Conservation (phyloP, 2,797 vertebrate species). For the Harpagifer antarcticus region DNA sequence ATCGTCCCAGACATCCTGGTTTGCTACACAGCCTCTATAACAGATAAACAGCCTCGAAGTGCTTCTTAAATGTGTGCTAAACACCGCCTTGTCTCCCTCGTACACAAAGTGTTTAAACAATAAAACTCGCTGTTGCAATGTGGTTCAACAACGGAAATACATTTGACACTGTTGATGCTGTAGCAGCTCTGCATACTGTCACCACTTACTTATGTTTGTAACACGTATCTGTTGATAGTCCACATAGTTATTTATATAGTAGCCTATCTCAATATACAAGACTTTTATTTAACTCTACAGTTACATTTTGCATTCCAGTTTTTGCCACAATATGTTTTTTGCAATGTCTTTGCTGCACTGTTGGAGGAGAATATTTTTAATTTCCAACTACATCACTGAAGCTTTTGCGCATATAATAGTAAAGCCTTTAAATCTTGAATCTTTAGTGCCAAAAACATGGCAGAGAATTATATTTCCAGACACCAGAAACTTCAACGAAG, state of each 20-base stretch:
- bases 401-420: too few species aligned
- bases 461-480: constrained; percentile 12
- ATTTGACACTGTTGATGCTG: constrained; percentile 12
- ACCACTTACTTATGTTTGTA: too few species aligned
- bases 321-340: too few species aligned
- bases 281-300: too few species aligned
- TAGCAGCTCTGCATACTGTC: background rate
- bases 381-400: too few species aligned
- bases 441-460: constrained; percentile 15
- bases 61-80: constrained; percentile 53
- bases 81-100: constrained; percentile 40
- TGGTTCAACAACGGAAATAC: constrained; percentile 17
- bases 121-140: constrained; percentile 16
- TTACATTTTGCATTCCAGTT: too few species aligned
- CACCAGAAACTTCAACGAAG: background rate
- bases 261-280: too few species aligned
- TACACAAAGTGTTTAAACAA: constrained; percentile 46
- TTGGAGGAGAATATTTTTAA: too few species aligned
- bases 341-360: too few species aligned
- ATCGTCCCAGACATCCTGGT: constrained; percentile 69
- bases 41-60: constrained; percentile 65
- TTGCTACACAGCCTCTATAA: constrained; percentile 42
- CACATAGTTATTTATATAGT: too few species aligned
- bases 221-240: too few species aligned
- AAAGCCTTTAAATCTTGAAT: too few species aligned